Percentiles rank a stretch among this genome's conserved stretches.
Evolutionary conservation across 2,888 invertebrate species (phyloP).

Genomic region (Epistrophella euchroma): DNA sequence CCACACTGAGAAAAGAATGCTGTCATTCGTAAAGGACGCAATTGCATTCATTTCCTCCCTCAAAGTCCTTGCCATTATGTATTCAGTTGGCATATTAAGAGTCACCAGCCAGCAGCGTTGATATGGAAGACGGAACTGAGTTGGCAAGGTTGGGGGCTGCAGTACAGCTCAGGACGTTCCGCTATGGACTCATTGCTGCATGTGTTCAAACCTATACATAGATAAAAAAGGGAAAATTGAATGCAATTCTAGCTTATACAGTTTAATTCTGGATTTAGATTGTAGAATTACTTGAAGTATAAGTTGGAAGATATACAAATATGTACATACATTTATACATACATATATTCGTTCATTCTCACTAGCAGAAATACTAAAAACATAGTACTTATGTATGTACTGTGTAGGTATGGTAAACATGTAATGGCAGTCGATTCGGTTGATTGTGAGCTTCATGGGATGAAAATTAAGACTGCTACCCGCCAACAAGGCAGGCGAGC

Average conservation of each 20-base stretch:
- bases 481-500: constrained; percentile 46
- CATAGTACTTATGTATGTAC: neutral
- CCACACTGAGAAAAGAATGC: constrained; percentile 19
- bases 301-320: neutral
- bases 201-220: neutral
- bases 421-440: constrained; percentile 11
- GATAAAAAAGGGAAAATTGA: constrained; percentile 56
- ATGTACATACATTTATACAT: neutral
- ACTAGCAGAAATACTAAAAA: constrained; percentile 5
- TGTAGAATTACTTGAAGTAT: constrained; percentile 48
- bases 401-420: neutral
- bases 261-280: constrained; percentile 70
- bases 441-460: constrained; percentile 28
- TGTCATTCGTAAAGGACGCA: constrained; percentile 64
- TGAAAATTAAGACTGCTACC: constrained; percentile 50
- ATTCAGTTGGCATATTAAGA: constrained; percentile 74
- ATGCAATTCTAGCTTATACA: constrained; percentile 71
- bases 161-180: constrained; percentile 30
- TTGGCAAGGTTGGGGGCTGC: constrained; percentile 37
- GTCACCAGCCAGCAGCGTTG: constrained; percentile 60
- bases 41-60: constrained; percentile 72
- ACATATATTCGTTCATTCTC: constrained; percentile 2
- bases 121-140: constrained; percentile 67
- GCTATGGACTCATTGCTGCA: constrained; percentile 35
- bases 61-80: constrained; percentile 71